Base-by-base conservation (phyloP, 2,113 vertebrate genomes). In the Rhea americana region DNA sequence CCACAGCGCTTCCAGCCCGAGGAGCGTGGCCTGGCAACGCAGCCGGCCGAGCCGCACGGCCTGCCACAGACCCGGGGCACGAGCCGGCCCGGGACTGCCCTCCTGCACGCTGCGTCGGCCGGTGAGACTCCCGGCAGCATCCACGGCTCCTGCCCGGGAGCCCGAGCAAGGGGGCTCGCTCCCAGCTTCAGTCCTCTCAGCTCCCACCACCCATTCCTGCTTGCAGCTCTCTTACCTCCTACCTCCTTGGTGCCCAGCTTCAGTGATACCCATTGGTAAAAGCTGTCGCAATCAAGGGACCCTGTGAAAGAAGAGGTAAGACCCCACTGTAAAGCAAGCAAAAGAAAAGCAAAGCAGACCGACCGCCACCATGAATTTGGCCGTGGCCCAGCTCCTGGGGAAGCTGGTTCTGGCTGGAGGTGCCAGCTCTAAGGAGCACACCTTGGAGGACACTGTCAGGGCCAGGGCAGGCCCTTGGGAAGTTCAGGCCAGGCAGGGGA, bases 261-360 rank as follows among this genome's bases (percentile, higher is more conserved):
- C 98, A 99, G 98, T 99, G 99, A 97, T 99, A 99, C 96, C 99
- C 99, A 89, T 99, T 99, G 97, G 99, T 99, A 97, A 99, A 99
- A 96, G 99, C 99, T 94, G 99, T 99, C 95, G 99, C 99, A 95
- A 99, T 99, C 99, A 99, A 98, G 92, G 99, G 99, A 87, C 99
- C 99, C 99, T 99, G 95, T 8, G 26, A 97, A 95, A 91, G 90
- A 87, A 96, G 43, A 93, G 79, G 89, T 87, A 67, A 91, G 87
- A 90, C 8, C 55, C 28, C 16, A 35, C 41, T 84, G 18, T 85
- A 76, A 89, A 63, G 21, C 48, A 78, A 82, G 82, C 30, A 61
- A 50, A 86, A 68, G 18, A 30, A 56, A 68, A 80, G 20, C 7
- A 13, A 91, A 82, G 65, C 25, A 84, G 35, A 93, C 81, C 39